phyloP scores from a whole-genome alignment of 2,888 invertebrate species.

The Aromia moschata region DNA sequence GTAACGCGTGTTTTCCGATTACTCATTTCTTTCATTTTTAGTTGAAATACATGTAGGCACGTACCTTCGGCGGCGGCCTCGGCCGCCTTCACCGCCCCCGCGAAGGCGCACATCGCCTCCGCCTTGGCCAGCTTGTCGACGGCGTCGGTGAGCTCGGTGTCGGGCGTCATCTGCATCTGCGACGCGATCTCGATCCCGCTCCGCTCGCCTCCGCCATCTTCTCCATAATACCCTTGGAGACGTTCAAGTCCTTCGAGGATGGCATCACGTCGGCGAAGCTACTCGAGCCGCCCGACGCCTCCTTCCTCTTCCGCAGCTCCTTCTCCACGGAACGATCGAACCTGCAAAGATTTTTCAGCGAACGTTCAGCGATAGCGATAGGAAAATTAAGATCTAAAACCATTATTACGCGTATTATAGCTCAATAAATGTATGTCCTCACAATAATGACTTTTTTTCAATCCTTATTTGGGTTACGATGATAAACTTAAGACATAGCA shows the following conservation, averaged over 20 bases:
- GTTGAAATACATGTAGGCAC: no score
- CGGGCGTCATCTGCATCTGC: conserved; percentile 49
- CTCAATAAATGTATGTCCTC: no score
- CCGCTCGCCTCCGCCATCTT: conserved; percentile 51
- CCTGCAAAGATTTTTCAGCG: no score
- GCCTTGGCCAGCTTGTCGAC: conserved; percentile 62
- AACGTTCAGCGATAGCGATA: no score
- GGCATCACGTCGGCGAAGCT: conserved; percentile 25
- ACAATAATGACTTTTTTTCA: no score
- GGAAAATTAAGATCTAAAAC: no score
- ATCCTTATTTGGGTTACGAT: no score
- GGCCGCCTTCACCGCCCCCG: conserved; percentile 62
- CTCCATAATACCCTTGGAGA: conserved; percentile 40
- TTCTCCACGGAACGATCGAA: conserved; percentile 55
- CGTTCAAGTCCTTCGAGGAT: conserved; percentile 31
- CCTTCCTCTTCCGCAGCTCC: conserved; percentile 51
- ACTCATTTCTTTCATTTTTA: no score
- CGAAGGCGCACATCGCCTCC: conserved; percentile 61
- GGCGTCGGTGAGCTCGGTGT: conserved; percentile 61
- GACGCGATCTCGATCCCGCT: conserved; percentile 55
- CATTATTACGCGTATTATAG: no score
- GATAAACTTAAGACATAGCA: no score
- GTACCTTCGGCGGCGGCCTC: conserved; percentile 60
- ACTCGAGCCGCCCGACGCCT: conserved; percentile 10
- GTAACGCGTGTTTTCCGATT: no score